phyloP scores from a whole-genome alignment of 1,140 invertebrate genomes.

The Drosophila rhopaloa region DNA sequence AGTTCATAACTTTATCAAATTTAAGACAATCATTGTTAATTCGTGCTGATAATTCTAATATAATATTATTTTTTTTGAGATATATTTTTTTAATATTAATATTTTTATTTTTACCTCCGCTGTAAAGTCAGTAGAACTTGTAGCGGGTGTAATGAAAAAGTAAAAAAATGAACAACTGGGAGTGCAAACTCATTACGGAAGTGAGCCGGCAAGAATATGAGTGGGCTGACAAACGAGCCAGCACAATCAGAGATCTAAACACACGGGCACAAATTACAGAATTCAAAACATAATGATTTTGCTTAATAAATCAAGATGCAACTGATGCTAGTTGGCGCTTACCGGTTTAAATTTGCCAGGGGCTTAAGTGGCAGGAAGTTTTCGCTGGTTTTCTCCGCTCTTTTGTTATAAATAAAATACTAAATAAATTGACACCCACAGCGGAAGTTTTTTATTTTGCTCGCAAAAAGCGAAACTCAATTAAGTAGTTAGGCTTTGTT shows the following conservation, averaged over 20 bases:
- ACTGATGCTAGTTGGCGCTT: slow-evolving; percentile 49
- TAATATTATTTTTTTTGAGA: too few relatives aligned
- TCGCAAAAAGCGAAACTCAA: slow-evolving; percentile 33
- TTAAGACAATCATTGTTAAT: too few relatives aligned
- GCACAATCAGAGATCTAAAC: slow-evolving; percentile 12
- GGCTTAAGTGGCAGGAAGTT: slow-evolving; percentile 55
- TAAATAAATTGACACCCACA: slow-evolving; percentile 38
- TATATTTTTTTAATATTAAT: too few relatives aligned
- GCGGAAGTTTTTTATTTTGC: slow-evolving; percentile 44
- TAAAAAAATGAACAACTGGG: slow-evolving; percentile 5
- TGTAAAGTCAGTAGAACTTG: slow-evolving; percentile 20
- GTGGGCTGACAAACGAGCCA: slow-evolving; percentile 27
- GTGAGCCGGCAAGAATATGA: slow-evolving; percentile 28
- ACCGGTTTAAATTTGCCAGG: slow-evolving; percentile 60
- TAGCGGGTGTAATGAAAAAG: slow-evolving; percentile 40
- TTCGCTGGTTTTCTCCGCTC: slow-evolving; percentile 6
- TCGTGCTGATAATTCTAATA: too few relatives aligned
- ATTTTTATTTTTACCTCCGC: background rate
- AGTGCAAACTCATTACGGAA: slow-evolving; percentile 61
- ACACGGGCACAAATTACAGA: slow-evolving; percentile 20
- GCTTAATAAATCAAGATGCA: slow-evolving; percentile 45
- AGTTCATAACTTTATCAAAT: too few relatives aligned
- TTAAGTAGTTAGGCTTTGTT: slow-evolving; percentile 10
- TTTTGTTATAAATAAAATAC: background rate
- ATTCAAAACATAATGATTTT: slow-evolving; percentile 31